These are phyloP conservation scores for Achroia grisella DNA, from an alignment of 1,140 invertebrate species.

Conservation along the genomic window DNA sequence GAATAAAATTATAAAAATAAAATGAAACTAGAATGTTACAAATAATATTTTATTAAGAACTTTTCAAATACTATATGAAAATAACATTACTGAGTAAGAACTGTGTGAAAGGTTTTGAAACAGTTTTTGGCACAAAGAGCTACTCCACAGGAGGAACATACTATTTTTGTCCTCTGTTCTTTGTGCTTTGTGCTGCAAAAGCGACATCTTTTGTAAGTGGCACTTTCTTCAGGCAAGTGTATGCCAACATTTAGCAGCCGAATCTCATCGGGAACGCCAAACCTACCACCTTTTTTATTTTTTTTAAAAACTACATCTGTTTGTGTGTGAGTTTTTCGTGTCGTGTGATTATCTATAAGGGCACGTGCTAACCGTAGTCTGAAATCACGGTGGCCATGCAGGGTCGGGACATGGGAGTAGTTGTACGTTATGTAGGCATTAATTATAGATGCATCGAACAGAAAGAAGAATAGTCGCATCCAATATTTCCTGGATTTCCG, in stretches of 20 bases:
- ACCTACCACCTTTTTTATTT: constrained; percentile 4
- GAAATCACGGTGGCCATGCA: constrained; percentile 24
- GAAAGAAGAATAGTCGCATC: constrained; percentile 14
- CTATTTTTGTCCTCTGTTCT: constrained; percentile 7
- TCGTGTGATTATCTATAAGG: too few relatives aligned
- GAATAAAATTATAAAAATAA: constrained; percentile 12
- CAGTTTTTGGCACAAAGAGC: not conserved
- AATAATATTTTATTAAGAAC: too few relatives aligned
- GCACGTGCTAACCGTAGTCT: constrained; percentile 16
- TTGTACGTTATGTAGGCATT: constrained; percentile 35
- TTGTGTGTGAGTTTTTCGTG: not conserved
- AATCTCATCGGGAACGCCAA: constrained; percentile 15
- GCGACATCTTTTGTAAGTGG: constrained; percentile 9
- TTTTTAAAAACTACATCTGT: constrained; percentile 1
- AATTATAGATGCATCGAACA: constrained; percentile 21
- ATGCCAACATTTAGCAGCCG: constrained; percentile 1
- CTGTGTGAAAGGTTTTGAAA: not conserved
- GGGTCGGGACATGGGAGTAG: constrained; percentile 14
- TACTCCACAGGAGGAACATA: constrained; percentile 2
- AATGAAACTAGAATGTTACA: not conserved
- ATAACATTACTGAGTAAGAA: too few relatives aligned
- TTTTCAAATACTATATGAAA: too few relatives aligned
- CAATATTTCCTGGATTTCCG: constrained; percentile 17
- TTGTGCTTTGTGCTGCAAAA: constrained; percentile 8
- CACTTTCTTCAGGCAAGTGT: constrained; percentile 1